Conservation (phyloP, 2,797 vertebrate species). For the Pipistrellus pipistrellus region DNA sequence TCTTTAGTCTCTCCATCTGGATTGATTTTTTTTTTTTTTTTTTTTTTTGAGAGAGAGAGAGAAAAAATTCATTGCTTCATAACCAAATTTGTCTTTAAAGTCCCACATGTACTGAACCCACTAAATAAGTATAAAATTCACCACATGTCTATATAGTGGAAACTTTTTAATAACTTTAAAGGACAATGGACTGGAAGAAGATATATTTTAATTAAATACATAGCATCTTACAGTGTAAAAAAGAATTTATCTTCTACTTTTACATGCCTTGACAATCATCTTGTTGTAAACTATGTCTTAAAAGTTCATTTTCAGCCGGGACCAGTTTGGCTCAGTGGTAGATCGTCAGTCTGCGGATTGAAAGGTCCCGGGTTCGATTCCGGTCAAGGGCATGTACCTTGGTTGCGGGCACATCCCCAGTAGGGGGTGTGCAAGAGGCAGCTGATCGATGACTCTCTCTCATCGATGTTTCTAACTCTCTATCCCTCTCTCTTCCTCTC, state of each 20-base stretch:
- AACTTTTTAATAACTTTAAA: constrained; percentile 32
- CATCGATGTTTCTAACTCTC: too few relatives aligned
- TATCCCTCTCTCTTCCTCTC: too few relatives aligned
- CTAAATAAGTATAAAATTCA: neutral
- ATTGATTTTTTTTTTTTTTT: neutral
- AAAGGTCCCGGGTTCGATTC: too few relatives aligned
- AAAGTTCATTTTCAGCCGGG: constrained; percentile 1
- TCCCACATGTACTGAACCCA: neutral
- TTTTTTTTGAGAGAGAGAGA: neutral
- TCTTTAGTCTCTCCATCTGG: neutral
- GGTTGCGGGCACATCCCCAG: too few relatives aligned
- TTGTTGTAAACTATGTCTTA: neutral
- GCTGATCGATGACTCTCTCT: too few relatives aligned
- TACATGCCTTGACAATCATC: neutral
- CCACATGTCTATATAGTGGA: neutral
- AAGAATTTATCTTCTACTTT: constrained; percentile 38
- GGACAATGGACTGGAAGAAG: neutral
- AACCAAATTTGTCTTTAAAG: neutral
- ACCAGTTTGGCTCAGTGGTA: too few relatives aligned
- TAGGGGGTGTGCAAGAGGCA: too few relatives aligned
- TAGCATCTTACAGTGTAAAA: neutral
- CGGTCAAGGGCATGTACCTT: too few relatives aligned
- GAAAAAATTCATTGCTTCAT: neutral
- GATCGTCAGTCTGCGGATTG: too few relatives aligned
- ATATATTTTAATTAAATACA: constrained; percentile 23